Percentiles rank a stretch among this genome's conserved stretches.
phyloP scores from a whole-genome alignment of 23 tunicate species.

The Ciona savignyi region DNA sequence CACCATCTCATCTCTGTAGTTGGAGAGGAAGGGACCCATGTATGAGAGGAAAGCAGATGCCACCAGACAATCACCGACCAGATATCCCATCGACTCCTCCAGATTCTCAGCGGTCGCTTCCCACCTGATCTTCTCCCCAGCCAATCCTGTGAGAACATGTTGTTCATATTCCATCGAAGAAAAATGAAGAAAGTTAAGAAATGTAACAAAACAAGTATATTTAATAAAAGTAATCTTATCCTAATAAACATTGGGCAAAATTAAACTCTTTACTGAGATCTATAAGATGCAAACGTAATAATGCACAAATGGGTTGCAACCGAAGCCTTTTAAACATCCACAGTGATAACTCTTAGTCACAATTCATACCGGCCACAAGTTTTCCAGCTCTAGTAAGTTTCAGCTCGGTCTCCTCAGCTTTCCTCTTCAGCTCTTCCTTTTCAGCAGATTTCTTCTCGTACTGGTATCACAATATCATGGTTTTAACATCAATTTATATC shows the following conservation, averaged over 20 bases:
- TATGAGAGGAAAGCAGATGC: slow-evolving; percentile 97
- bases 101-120: slow-evolving; percentile 96
- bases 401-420: slow-evolving; percentile 91
- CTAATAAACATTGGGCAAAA: neutral
- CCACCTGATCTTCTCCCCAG: slow-evolving; percentile 98
- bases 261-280: neutral
- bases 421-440: slow-evolving; percentile 66
- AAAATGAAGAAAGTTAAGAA: neutral
- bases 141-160: slow-evolving; percentile 76
- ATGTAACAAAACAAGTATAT: neutral
- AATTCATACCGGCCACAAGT: slow-evolving; percentile 94
- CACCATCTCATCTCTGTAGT: slow-evolving; percentile 97
- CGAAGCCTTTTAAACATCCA: too few species aligned
- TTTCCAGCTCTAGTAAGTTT: slow-evolving; percentile 95
- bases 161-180: neutral
- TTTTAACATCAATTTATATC: neutral
- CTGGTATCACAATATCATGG: slow-evolving; percentile 27
- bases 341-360: too few species aligned
- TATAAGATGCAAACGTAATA: too few species aligned
- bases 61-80: slow-evolving; percentile 92
- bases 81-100: slow-evolving; percentile 79
- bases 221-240: neutral
- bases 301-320: too few species aligned
- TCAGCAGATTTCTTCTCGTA: slow-evolving; percentile 71
- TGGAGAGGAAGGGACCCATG: slow-evolving; percentile 96